Percentiles rank a stretch among this genome's conserved stretches.
phyloP scores from a whole-genome alignment of 2,797 vertebrate species.

The Sandelia bainsii region DNA sequence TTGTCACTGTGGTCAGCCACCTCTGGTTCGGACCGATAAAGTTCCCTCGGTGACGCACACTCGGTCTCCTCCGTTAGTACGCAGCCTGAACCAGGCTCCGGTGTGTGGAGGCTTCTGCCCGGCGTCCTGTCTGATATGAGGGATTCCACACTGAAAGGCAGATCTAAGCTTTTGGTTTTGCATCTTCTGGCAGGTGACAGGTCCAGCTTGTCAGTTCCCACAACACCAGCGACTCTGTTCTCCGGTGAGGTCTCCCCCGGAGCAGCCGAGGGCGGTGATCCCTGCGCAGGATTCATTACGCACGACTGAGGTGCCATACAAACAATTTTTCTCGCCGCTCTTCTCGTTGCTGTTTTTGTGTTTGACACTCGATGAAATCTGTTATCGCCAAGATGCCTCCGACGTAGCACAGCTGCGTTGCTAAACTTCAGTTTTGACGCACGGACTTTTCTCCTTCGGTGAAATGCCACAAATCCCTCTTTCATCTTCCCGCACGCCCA shows the following conservation, averaged over 20 bases:
- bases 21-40: slow-evolving; percentile 73
- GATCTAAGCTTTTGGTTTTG: slow-evolving; percentile 76
- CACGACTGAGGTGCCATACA: slow-evolving; percentile 88
- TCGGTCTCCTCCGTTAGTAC: slow-evolving; percentile 65
- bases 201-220: slow-evolving; percentile 75
- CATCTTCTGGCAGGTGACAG: slow-evolving; percentile 72
- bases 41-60: slow-evolving; percentile 74
- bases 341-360: slow-evolving; percentile 43
- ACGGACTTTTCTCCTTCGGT: slow-evolving; percentile 65
- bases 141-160: slow-evolving; percentile 90
- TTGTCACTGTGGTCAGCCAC: slow-evolving; percentile 74
- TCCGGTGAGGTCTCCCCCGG: slow-evolving; percentile 72
- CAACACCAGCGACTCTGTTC: slow-evolving; percentile 55
- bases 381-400: slow-evolving; percentile 21
- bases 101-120: slow-evolving; percentile 59
- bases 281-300: slow-evolving; percentile 86
- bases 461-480: slow-evolving; percentile 76
- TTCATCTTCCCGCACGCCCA: slow-evolving; percentile 84
- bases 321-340: slow-evolving; percentile 51
- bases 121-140: slow-evolving; percentile 83
- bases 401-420: slow-evolving; percentile 51
- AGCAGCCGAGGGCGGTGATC: slow-evolving; percentile 73
- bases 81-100: slow-evolving; percentile 60
- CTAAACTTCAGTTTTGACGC: slow-evolving; percentile 63
- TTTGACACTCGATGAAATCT: slow-evolving; percentile 14